Evolutionary conservation across 2,113 vertebrate genomes (phyloP), one percentile per base, ranked within the genome.

Genomic region (Apaloderma vittatum): DNA sequence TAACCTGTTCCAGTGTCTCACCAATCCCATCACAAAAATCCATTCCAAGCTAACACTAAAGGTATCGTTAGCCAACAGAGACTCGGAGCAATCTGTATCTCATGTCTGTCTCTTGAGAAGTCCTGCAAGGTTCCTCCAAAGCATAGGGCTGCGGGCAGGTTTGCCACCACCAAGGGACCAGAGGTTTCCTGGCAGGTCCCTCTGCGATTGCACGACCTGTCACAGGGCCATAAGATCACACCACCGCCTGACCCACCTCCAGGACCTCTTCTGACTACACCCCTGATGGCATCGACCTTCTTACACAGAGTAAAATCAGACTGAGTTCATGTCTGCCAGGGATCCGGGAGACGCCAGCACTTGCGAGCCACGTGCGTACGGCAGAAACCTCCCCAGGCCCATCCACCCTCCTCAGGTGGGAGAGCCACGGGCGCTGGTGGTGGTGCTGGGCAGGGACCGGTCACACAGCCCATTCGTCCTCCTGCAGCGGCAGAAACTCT

Each of bases 221-320:
- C 49, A 29, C 63, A 76, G 0, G 4, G n/a, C 26, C 13, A 1
- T 9, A 14, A 15, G 73, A 51, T 8, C 1, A 1, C 40, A 12
- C 40, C 7, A 2, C 8, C 0, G 0, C 59, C 79, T 23, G 49
- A 48, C 26, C 1, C 0, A 32, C 20, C 57, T 61, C 73, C 1
- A 4, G 71, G 20, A 62, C 9, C 40, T 24, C 40, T 57, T 34
- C 46, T 22, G 62, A 48, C 20, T 5, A 24, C 59, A 34, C 6
- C 21, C 26, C 49, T 43, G 37, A 63, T 6, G 27, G 32, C 27
- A 34, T 14, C 45, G 65, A 54, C 12, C 54, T 43, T 26, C 65
- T 34, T 27, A 52, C 30, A 46, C 13, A 26, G 23, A 46, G 51
- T 49, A 49, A 73, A 65, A 68, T 17, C 34, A 57, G 10, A 12